phyloP scores from a whole-genome alignment of 2,113 vertebrate species.

The Crotalus helleri region DNA sequence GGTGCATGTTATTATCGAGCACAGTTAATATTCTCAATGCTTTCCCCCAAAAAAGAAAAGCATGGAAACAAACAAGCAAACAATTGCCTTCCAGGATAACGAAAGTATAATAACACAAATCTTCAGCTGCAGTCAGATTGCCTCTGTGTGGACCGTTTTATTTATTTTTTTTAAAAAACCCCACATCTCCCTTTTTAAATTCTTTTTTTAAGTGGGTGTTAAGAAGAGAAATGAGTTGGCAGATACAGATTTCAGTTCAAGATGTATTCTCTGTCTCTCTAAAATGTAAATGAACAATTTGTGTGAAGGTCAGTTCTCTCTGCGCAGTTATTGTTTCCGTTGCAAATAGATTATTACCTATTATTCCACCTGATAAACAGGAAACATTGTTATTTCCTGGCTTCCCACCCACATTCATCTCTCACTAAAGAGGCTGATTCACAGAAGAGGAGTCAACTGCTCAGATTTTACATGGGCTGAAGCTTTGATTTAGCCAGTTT shows the following conservation, averaged over 20 bases:
- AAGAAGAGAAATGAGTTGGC: background rate
- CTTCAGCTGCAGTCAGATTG: background rate
- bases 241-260: background rate
- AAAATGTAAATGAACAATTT: background rate
- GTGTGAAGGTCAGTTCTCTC: background rate
- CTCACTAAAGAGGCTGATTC: conserved; percentile 10
- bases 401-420: background rate
- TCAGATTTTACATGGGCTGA: background rate
- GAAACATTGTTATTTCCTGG: conserved; percentile 4
- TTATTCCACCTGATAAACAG: background rate
- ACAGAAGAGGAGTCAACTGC: conserved; percentile 3
- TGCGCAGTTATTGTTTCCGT: background rate
- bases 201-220: background rate
- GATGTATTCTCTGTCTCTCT: background rate
- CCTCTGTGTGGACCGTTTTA: background rate
- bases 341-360: background rate
- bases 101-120: background rate
- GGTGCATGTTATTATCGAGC: background rate
- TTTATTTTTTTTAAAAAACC: background rate
- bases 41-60: background rate
- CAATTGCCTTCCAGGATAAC: background rate
- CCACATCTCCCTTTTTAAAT: background rate
- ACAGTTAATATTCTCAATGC: background rate
- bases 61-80: background rate
- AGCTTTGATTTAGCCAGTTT: background rate